Base-by-base conservation (phyloP, 1,140 invertebrate species). In the Dryas iulia region DNA sequence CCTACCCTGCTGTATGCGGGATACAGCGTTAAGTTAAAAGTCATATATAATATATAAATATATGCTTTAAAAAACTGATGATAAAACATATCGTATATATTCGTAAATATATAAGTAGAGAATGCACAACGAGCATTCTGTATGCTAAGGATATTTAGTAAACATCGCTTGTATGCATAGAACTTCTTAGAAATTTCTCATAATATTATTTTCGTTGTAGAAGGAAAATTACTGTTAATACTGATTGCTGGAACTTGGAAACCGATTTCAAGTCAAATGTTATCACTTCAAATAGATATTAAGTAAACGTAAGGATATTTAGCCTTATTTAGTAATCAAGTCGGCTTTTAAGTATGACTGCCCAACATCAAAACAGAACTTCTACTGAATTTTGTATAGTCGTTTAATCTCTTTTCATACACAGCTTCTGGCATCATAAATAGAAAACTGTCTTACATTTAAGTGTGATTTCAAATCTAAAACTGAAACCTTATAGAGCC, bases 401-500 rank as follows among this genome's bases (percentile, higher is more conserved):
- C 39, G 7, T 10, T 18, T 8, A 21, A 47, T 18, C 21, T 3
- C 39, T 8, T 47, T 47, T 47, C 1, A 47, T 7, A 21, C 39
- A 47, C 14, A 47, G n/a, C 39, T 11, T 0, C 0, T 14, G 0
- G 7, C 6, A 39, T 18, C 21, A 47, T 10, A 47, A 47, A 47
- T 21, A 47, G 18, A 47, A 21, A 47, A 21, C 39, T 21, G 7
- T 21, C 3, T 47, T n/a, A 47, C 10, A 47, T 4, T 39, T 39
- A 14, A 39, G 33, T 52, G n/a, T 10, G 24, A 61, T 12, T 23
- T 30, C 24, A 52, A 25, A 52, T 62, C 39, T 62, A 62, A 62
- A 69, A 61, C 61, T 52, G 26, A 52, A 69, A 58, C 53, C 25
- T 18, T 31, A 59, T 58, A 69, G 54, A 62, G 24, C 66, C 54